Percentiles rank a stretch among this genome's conserved stretches.
Conservation (phyloP, 2,113 vertebrate genomes). For the Cebus imitator region DNA sequence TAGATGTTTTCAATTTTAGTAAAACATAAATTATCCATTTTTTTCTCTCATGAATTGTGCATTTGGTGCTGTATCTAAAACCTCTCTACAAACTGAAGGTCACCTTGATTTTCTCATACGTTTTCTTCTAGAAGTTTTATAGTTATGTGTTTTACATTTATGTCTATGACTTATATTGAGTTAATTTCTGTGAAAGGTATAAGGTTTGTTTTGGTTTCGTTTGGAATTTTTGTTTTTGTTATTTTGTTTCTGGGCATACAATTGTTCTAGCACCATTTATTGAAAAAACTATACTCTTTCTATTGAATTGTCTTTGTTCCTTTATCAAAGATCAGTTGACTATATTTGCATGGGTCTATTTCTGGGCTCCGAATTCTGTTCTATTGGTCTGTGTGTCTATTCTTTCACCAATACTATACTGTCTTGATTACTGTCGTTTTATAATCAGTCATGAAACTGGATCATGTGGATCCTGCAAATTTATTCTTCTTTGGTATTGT, state of each 20-base stretch:
- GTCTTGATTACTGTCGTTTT: background rate
- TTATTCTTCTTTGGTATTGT: background rate
- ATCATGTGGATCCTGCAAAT: background rate
- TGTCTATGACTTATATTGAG: background rate
- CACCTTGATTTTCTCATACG: background rate
- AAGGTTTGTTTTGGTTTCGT: background rate
- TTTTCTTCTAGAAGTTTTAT: constrained; percentile 28
- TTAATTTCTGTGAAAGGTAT: background rate
- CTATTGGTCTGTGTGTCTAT: background rate
- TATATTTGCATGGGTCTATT: background rate
- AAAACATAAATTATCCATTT: background rate
- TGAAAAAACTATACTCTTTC: background rate
- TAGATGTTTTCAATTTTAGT: constrained; percentile 30
- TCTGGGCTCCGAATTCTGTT: background rate
- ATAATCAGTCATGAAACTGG: background rate
- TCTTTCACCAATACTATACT: background rate
- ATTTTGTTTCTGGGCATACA: background rate
- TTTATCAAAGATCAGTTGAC: background rate
- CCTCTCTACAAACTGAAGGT: background rate
- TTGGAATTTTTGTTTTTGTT: background rate
- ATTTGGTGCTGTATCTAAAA: constrained; percentile 12
- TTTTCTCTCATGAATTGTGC: background rate
- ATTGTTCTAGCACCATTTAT: background rate
- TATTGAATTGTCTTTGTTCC: constrained; percentile 4
- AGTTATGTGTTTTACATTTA: constrained; percentile 17